Evolutionary conservation across 2,113 vertebrate genomes (phyloP).

Genomic region (Salminus brasiliensis): DNA sequence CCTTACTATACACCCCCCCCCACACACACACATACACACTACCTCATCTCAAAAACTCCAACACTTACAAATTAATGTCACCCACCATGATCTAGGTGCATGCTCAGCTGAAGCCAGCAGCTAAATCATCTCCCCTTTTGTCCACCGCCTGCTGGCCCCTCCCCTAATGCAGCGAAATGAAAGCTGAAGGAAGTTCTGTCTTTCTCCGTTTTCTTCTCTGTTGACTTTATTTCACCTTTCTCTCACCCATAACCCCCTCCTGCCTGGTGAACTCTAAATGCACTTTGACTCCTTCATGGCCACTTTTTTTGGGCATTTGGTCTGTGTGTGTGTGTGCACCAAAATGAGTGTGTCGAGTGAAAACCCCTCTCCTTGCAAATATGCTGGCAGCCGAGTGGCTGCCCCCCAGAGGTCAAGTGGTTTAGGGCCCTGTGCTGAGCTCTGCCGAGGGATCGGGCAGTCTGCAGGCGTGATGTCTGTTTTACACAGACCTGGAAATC

Average conservation of each 20-base stretch:
- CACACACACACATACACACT: background rate
- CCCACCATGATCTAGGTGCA: conserved; percentile 17
- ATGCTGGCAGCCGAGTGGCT: conserved; percentile 51
- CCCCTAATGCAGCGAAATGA: conserved; percentile 60
- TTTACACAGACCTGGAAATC: conserved; percentile 54
- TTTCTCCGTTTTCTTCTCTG: conserved; percentile 57
- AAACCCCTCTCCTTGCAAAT: conserved; percentile 55
- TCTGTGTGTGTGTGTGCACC: conserved; percentile 16
- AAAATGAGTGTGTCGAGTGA: background rate
- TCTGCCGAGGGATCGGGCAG: conserved; percentile 47
- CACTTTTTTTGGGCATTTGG: conserved; percentile 63
- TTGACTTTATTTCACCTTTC: conserved; percentile 60
- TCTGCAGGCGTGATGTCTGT: conserved; percentile 56
- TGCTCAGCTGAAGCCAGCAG: conserved; percentile 19
- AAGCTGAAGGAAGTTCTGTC: conserved; percentile 68
- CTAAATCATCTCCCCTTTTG: conserved; percentile 59
- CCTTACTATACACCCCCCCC: conserved; percentile 24
- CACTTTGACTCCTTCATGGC: conserved; percentile 72
- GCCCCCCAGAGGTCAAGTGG: conserved; percentile 53
- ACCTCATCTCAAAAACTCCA: conserved; percentile 45
- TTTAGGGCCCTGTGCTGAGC: conserved; percentile 43
- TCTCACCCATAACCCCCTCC: conserved; percentile 51
- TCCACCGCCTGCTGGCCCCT: conserved; percentile 38
- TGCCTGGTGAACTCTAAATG: conserved; percentile 71
- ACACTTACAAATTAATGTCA: conserved; percentile 46